Percentiles rank a stretch among this genome's conserved stretches.
Evolutionary conservation across 2,797 vertebrate genomes (phyloP).

Genomic region (Hyperoplus immaculatus): DNA sequence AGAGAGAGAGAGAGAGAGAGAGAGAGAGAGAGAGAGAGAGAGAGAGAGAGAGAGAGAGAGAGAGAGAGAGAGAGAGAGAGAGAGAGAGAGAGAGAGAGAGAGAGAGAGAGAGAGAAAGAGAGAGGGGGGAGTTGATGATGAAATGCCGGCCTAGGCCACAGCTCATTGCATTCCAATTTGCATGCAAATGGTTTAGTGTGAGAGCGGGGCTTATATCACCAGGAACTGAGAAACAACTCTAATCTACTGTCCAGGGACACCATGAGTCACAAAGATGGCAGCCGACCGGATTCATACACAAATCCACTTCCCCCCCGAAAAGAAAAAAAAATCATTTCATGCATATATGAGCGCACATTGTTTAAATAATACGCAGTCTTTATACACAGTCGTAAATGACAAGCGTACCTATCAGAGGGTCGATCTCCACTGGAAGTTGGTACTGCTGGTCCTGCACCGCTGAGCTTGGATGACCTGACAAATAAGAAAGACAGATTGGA

Average conservation of each 20-base stretch:
- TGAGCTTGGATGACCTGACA: constrained; percentile 95
- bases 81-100: constrained; percentile 29
- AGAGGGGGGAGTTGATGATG: constrained; percentile 88
- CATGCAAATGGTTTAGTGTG: constrained; percentile 99
- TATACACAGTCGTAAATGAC: constrained; percentile 37
- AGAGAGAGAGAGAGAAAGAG: constrained; percentile 4
- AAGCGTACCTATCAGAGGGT: constrained; percentile 97
- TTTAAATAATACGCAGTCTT: constrained; percentile 38
- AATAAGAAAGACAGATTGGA: constrained; percentile 84
- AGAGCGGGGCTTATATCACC: constrained; percentile 91
- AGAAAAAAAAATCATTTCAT: constrained; percentile 45
- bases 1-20: constrained; percentile 18
- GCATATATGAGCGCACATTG: constrained; percentile 40
- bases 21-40: constrained; percentile 66
- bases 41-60: constrained; percentile 12
- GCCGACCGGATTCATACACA: constrained; percentile 61
- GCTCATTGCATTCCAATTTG: constrained; percentile 99
- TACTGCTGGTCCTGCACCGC: constrained; percentile 96
- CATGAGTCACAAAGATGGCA: constrained; percentile 69
- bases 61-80: constrained; percentile 59
- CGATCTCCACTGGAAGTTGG: constrained; percentile 99
- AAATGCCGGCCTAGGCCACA: constrained; percentile 98
- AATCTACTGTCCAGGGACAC: constrained; percentile 94
- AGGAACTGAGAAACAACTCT: constrained; percentile 95
- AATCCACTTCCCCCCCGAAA: constrained; percentile 21